Conservation (phyloP, 2,797 vertebrate genomes). For the Bryconaethiops microstoma region DNA sequence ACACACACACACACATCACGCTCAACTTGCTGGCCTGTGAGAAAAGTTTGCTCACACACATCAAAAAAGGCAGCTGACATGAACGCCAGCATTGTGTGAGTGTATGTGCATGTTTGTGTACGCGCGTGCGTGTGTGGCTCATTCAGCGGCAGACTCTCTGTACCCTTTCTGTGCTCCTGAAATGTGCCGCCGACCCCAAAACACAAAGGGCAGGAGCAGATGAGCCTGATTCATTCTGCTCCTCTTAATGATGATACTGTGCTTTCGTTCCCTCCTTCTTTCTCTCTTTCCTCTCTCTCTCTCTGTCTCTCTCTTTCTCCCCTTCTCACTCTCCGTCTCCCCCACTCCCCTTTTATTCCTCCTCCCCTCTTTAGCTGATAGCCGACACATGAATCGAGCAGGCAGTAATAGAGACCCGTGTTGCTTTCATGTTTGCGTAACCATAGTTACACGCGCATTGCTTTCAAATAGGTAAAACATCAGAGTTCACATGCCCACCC, state of each 20-base stretch:
- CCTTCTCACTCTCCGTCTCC: background rate
- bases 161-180: slow-evolving; percentile 52
- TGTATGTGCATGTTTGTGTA: background rate
- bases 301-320: slow-evolving; percentile 8
- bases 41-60: slow-evolving; percentile 55
- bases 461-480: slow-evolving; percentile 76
- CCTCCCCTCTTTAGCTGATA: slow-evolving; percentile 49
- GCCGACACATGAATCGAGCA: slow-evolving; percentile 69
- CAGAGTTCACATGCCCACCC: slow-evolving; percentile 52
- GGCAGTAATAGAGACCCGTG: slow-evolving; percentile 67
- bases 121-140: slow-evolving; percentile 17
- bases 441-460: slow-evolving; percentile 73
- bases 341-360: slow-evolving; percentile 7
- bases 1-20: slow-evolving; percentile 7
- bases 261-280: slow-evolving; percentile 1
- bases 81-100: slow-evolving; percentile 51
- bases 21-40: slow-evolving; percentile 31
- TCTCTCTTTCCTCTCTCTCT: no score
- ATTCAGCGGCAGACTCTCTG: slow-evolving; percentile 46
- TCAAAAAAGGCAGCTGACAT: slow-evolving; percentile 37
- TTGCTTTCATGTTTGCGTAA: slow-evolving; percentile 80
- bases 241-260: slow-evolving; percentile 57
- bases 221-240: slow-evolving; percentile 50
- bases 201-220: slow-evolving; percentile 52
- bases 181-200: slow-evolving; percentile 37